Evolutionary conservation across 1,140 invertebrate species (phyloP).

Genomic region (Pteromalus puparum): DNA sequence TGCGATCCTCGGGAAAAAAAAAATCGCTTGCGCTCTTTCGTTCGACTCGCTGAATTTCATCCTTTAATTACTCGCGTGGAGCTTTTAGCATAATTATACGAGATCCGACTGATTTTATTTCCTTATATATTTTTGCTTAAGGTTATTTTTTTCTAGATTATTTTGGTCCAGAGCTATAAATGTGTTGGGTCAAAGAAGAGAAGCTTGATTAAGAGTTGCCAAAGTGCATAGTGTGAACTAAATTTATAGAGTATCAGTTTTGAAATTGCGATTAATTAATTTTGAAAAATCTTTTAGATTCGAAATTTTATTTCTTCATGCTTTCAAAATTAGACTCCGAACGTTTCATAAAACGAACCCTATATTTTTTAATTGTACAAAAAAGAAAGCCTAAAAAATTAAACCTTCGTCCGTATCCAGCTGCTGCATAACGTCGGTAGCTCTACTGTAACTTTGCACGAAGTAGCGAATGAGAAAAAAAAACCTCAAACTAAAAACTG

Average conservation of each 20-base stretch:
- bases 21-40: neutral
- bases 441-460: neutral
- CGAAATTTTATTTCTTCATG: too few species aligned
- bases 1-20: slow-evolving; percentile 11
- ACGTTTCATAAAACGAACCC: too few species aligned
- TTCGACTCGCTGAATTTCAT: slow-evolving; percentile 25
- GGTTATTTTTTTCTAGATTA: neutral
- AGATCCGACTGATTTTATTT: neutral
- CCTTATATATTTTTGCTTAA: neutral
- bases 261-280: too few species aligned
- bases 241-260: too few species aligned
- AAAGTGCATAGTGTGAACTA: too few species aligned
- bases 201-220: neutral
- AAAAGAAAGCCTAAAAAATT: neutral
- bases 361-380: neutral
- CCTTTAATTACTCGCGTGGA: slow-evolving; percentile 25
- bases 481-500: neutral
- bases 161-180: neutral
- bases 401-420: neutral
- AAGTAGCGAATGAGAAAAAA: neutral
- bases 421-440: neutral
- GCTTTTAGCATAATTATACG: slow-evolving; percentile 25
- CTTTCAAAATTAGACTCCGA: too few species aligned
- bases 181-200: neutral
- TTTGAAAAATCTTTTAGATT: too few species aligned